Evolutionary conservation across 2,797 vertebrate species (phyloP), one percentile per base, ranked within the genome.

Genomic region (Hydrolagus colliei): DNA sequence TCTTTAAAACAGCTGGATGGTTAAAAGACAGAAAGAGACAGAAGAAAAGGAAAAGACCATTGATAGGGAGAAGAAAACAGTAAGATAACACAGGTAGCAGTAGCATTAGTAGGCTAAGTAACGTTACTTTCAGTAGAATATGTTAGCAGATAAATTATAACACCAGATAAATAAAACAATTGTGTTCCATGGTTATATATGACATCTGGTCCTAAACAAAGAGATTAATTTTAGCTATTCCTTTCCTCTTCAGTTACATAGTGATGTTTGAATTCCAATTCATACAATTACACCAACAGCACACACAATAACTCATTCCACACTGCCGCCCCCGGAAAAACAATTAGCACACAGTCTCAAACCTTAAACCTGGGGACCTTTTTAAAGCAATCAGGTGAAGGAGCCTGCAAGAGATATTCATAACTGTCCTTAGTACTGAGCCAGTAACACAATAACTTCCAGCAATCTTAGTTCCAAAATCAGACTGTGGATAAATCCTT

Each of bases 371-470:
- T 89, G 86, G 86, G 87, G 88, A 90, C 89, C 91, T 93, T 89
- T 89, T 87, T 88, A 89, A 89, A 86, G 87, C 89, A 86, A 89
- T 79, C 89, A 86, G 89, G 87, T 88, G 85, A 89, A 89, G 89
- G 90, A 78, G 90, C 91, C 94, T 95, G 93, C 87, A 94, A 94
- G 89, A 93, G 89, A 94, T 63, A 86, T n/a, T 61, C 52, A 77
- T 41, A 77, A 77, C 52, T 59, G 12, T 74, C 32, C 73, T 74
- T 41, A 77, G 41, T 77, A 22, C 52, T 12, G 10, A 18, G 61
- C 75, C 52, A 61, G 52, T n/a, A 61, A 77, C n/a, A 77, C 8
- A n/a, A 61, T 11, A 5, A 52, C 18, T 61, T 77, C 61, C 41
- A 61, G 59, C 41, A 77, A 5, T 77, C 61, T 77, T n/a, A 77